These are phyloP conservation scores for Unio pictorum DNA, from an alignment of 2,888 invertebrate species.

Conservation along the genomic window DNA sequence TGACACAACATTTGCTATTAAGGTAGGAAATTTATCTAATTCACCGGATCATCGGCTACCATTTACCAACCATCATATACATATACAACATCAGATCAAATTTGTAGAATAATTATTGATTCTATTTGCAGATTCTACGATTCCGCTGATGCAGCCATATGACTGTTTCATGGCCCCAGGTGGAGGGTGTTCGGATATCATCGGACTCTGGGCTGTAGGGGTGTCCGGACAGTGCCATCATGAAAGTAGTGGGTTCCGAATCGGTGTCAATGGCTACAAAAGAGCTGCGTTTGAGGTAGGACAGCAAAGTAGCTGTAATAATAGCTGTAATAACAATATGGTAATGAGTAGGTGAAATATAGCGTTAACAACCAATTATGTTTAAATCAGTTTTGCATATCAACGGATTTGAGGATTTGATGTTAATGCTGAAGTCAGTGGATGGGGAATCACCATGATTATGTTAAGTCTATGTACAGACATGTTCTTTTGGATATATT, in stretches of 20 bases:
- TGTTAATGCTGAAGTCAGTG: no score
- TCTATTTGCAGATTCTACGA: not conserved
- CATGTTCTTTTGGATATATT: no score
- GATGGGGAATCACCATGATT: no score
- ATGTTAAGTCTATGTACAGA: no score
- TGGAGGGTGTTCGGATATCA: conserved; percentile 18
- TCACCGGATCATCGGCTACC: not conserved
- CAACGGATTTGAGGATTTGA: no score
- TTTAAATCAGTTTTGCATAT: no score
- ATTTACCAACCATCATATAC: no score
- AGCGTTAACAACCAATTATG: no score
- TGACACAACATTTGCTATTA: no score
- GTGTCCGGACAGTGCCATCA: conserved; percentile 19
- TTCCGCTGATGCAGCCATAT: not conserved
- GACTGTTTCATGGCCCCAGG: conserved; percentile 19
- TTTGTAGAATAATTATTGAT: not conserved
- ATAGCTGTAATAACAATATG: no score
- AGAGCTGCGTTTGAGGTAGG: conserved; percentile 18
- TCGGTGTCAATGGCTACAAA: conserved; percentile 26
- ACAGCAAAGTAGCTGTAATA: not conserved
- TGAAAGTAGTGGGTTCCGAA: conserved; percentile 19
- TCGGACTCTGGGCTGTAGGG: conserved; percentile 31
- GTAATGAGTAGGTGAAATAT: no score
- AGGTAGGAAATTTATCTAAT: conserved; percentile 1
- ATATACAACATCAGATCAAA: not conserved